phyloP scores from a whole-genome alignment of 2,113 vertebrate genomes.

The Callithrix jacchus region DNA sequence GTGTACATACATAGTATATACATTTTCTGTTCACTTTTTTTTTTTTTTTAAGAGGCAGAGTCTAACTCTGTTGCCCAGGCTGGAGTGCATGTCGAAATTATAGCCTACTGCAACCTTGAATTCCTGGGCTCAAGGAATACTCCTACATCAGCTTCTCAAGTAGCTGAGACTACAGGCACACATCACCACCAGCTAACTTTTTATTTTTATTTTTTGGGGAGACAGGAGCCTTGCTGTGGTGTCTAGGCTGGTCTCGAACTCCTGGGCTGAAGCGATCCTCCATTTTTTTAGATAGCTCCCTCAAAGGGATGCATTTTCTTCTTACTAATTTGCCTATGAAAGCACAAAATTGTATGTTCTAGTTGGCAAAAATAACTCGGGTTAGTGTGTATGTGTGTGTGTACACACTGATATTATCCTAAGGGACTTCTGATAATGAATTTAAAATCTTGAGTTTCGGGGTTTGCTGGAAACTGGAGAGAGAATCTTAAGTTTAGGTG shows the following conservation, averaged over 20 bases:
- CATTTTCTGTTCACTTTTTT: neutral
- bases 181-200: too few relatives aligned
- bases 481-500: neutral
- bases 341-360: neutral
- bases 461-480: neutral
- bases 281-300: neutral
- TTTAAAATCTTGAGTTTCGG: neutral
- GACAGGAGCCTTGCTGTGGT: too few relatives aligned
- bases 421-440: neutral
- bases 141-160: too few relatives aligned
- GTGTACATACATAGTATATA: neutral
- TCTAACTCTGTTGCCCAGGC: too few relatives aligned
- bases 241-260: too few relatives aligned
- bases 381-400: neutral
- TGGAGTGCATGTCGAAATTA: too few relatives aligned
- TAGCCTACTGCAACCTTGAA: too few relatives aligned
- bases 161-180: too few relatives aligned
- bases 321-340: neutral
- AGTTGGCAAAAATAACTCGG: neutral
- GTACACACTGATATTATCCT: neutral
- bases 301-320: neutral
- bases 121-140: too few relatives aligned
- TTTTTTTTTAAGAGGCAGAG: too few relatives aligned
- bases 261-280: too few relatives aligned
- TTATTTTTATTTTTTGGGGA: too few relatives aligned